A percentile compares a stretch with the other conserved stretches of the same genome.
phyloP scores from a whole-genome alignment of 2,113 vertebrate genomes.

The Orientallactaga bullata region DNA sequence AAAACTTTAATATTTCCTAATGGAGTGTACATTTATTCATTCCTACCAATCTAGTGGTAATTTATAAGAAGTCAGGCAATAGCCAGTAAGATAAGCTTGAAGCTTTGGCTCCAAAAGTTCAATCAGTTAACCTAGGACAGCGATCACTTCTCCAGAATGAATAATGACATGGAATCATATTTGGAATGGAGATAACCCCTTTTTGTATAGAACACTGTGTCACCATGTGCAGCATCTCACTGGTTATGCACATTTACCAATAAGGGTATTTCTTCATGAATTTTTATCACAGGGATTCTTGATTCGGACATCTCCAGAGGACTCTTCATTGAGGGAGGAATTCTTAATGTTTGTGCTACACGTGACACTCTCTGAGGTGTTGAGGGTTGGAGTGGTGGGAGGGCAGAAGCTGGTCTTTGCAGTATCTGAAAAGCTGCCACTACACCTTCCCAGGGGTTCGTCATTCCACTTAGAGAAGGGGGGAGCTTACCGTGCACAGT shows the following conservation, averaged over 20 bases:
- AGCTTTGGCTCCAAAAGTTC: constrained; percentile 86
- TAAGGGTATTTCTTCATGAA: constrained; percentile 82
- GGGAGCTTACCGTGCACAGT: not conserved
- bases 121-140: constrained; percentile 88
- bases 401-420: constrained; percentile 30
- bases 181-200: constrained; percentile 85
- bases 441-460: constrained; percentile 68
- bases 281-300: constrained; percentile 80
- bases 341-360: constrained; percentile 57
- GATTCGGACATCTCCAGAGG: constrained; percentile 80
- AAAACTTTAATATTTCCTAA: constrained; percentile 86
- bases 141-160: constrained; percentile 84
- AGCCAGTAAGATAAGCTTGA: constrained; percentile 80
- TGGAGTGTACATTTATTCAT: constrained; percentile 82
- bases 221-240: constrained; percentile 82
- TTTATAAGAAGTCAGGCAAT: constrained; percentile 84
- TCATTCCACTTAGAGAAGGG: constrained; percentile 58
- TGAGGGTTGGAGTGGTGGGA: not conserved
- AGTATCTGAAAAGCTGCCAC: constrained; percentile 59
- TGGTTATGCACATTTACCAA: constrained; percentile 84
- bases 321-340: constrained; percentile 79
- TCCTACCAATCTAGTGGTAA: constrained; percentile 83
- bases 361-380: constrained; percentile 47
- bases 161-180: constrained; percentile 86
- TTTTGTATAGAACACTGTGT: constrained; percentile 88